Conservation (phyloP, 2,797 vertebrate genomes). For the Acanthiza pusilla region DNA sequence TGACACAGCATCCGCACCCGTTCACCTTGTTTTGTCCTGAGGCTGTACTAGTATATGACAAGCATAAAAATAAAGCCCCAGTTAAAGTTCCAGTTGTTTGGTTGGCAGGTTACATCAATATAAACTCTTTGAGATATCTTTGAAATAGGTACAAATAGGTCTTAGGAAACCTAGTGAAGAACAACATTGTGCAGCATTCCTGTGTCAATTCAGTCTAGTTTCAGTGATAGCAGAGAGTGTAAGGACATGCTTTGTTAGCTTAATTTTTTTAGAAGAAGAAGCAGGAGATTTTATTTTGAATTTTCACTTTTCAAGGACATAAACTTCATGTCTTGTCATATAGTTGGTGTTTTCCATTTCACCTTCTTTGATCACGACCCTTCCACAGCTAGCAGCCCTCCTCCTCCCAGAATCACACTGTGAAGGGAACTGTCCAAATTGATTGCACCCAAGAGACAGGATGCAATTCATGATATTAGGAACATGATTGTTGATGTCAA, state of each 20-base stretch:
- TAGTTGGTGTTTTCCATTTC: background rate
- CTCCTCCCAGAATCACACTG: background rate
- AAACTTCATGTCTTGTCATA: background rate
- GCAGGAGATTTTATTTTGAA: background rate
- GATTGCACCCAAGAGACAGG: constrained; percentile 1
- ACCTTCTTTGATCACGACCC: background rate
- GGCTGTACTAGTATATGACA: background rate
- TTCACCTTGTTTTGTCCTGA: background rate
- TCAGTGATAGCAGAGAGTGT: background rate
- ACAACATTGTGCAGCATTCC: background rate
- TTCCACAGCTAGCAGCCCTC: background rate
- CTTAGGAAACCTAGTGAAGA: background rate
- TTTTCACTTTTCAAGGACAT: background rate
- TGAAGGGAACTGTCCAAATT: background rate
- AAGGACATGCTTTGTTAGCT: background rate
- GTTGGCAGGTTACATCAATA: background rate
- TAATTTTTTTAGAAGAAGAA: background rate
- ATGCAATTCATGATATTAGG: background rate
- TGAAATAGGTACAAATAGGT: background rate
- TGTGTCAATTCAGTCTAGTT: background rate
- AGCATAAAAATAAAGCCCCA: background rate
- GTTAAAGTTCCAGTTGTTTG: background rate
- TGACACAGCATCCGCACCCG: background rate
- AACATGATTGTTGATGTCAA: constrained; percentile 15
- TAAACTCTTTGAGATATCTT: background rate